Base-by-base conservation (phyloP, 2,797 vertebrate genomes). In the Brotula barbata region DNA sequence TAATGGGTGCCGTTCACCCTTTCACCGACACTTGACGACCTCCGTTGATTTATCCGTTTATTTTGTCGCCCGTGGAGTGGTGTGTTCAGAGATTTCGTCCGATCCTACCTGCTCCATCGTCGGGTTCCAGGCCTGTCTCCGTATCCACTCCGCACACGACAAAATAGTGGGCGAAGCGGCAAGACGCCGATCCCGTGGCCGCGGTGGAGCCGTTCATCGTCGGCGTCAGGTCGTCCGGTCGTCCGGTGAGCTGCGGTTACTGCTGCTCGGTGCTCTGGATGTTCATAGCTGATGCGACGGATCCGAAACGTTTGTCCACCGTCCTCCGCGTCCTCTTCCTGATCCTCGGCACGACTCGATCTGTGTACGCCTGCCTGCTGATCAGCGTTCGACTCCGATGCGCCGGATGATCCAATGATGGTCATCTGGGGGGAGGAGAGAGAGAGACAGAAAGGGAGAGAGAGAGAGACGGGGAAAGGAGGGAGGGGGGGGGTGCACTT, bases 161-260 rank as follows among this genome's bases (percentile, higher is more conserved):
- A 81, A 98, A 97, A 90, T 98, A 98, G 88, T 96, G 96, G 73
- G 95, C 95, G 89, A 98, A 96, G 69, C 95, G 96, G 88, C 94
- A 95, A 1, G 96, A 93, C 45, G 94, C 92, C 77, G 94, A 84
- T 77, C 93, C 91, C 5, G 93, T 79, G 73, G 91, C 90, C 83
- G 89, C 68, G 59, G 85, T 80, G 63, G 67, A 71, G 31, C 81
- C 85, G 85, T 74, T 92, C 92, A 93, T 93, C 77, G 71, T 92
- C 71, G 76, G 70, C 64, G 59, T 51, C n/a, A n/a, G n/a, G n/a
- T n/a, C n/a, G n/a, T n/a, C n/a, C n/a, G n/a, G 71, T 39, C 34
- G 11, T 68, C 64, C 45, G 25, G 44, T 56, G 21, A 56, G 78
- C 65, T 78, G 57, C 59, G 69, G 51, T 45, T 53, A 21, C 23